Percentiles rank a stretch among this genome's conserved stretches.
These are phyloP conservation scores for Gymnothorax javanicus DNA, from an alignment of 2,797 vertebrate species.

Conservation along the genomic window DNA sequence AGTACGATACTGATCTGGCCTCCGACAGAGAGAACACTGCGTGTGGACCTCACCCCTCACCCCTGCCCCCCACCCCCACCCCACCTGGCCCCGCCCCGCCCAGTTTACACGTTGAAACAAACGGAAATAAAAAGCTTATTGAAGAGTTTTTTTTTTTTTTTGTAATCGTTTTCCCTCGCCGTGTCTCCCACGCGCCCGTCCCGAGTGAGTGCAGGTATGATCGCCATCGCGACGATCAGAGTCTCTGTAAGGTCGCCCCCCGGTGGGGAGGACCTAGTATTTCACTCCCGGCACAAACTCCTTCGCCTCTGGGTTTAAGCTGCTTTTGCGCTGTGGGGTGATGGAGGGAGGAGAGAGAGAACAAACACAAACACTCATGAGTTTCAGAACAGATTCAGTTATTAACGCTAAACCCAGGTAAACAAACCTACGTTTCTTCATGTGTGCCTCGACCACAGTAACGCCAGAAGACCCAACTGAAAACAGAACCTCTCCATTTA, in stretches of 20 bases:
- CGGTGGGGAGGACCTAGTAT: constrained; percentile 84
- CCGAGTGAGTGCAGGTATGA: constrained; percentile 63
- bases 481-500: background rate
- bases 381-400: background rate
- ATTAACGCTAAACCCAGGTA: background rate
- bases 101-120: constrained; percentile 70
- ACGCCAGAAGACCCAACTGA: background rate
- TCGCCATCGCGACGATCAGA: constrained; percentile 44
- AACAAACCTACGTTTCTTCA: background rate
- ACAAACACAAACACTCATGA: background rate
- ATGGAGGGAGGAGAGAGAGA: background rate
- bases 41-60: constrained; percentile 48
- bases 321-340: constrained; percentile 89
- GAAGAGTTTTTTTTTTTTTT: constrained; percentile 52
- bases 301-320: constrained; percentile 96
- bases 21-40: constrained; percentile 56
- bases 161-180: constrained; percentile 57
- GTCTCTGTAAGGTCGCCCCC: constrained; percentile 66
- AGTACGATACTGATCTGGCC: constrained; percentile 39
- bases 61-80: constrained; percentile 55
- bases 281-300: constrained; percentile 97
- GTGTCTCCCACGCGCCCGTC: constrained; percentile 67
- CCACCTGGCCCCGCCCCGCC: constrained; percentile 51
- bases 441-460: background rate
- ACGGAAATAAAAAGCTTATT: constrained; percentile 71